A percentile compares a stretch with the other conserved stretches of the same genome.
phyloP scores from a whole-genome alignment of 2,113 vertebrate genomes.

The Oenanthe oenanthe region DNA sequence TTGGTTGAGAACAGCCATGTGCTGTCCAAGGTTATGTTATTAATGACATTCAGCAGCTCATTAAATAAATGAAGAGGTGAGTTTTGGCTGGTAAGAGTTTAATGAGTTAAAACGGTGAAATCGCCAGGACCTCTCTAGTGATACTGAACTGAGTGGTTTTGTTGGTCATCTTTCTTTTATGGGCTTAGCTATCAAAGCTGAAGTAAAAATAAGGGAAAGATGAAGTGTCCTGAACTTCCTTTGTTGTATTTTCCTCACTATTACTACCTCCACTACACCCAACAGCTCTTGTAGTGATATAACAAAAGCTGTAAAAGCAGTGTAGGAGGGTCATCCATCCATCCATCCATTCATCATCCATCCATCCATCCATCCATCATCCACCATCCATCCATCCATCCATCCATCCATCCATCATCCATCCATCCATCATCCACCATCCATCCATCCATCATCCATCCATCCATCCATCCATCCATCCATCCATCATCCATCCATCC shows the following conservation, averaged over 20 bases:
- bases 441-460: too few relatives aligned
- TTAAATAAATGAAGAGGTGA: constrained; percentile 27
- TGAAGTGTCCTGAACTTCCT: background rate
- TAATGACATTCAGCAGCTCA: background rate
- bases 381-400: background rate
- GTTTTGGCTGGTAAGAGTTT: background rate
- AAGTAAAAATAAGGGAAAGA: background rate
- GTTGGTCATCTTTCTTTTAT: background rate
- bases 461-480: background rate
- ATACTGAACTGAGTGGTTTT: background rate
- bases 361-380: background rate
- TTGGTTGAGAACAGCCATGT: background rate
- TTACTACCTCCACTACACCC: too few relatives aligned
- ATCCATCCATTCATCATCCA: background rate
- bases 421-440: too few relatives aligned
- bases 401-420: background rate
- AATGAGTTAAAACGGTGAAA: constrained; percentile 27
- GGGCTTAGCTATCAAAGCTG: background rate
- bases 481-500: background rate
- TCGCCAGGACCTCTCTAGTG: background rate
- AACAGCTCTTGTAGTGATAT: background rate
- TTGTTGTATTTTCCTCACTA: background rate
- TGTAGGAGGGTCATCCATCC: background rate
- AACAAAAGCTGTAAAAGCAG: background rate
- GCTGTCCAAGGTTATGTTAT: background rate